Evolutionary conservation across 1,140 invertebrate genomes (phyloP).

Genomic region (Drosophila punjabiensis): DNA sequence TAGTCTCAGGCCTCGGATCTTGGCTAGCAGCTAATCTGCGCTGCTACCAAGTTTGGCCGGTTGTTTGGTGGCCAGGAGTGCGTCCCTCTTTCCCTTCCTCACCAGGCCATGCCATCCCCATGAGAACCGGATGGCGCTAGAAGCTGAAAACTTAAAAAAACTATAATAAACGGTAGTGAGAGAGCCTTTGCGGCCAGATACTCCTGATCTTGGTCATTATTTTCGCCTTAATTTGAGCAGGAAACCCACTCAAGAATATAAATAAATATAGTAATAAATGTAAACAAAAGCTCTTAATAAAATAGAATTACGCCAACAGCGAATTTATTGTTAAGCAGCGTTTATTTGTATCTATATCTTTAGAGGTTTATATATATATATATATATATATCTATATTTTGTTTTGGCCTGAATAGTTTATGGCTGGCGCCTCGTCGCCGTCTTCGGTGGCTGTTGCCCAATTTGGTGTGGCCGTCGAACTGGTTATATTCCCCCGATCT

Average conservation of each 20-base stretch:
- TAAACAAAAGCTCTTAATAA: background rate
- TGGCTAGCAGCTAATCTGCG: slow-evolving; percentile 73
- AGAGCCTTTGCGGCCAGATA: no score
- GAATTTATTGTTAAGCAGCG: slow-evolving; percentile 14
- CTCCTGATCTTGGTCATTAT: background rate
- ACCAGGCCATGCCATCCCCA: slow-evolving; percentile 28
- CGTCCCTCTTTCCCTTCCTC: background rate
- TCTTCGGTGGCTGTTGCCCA: slow-evolving; percentile 60
- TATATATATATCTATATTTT: slow-evolving; percentile 5
- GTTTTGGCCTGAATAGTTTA: slow-evolving; percentile 79
- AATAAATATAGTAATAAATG: background rate
- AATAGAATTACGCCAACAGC: slow-evolving; percentile 31
- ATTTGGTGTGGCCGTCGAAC: slow-evolving; percentile 69
- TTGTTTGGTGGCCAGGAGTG: background rate
- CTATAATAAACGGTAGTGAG: slow-evolving; percentile 25
- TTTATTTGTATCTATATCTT: background rate
- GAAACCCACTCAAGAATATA: no score
- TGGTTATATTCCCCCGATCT: slow-evolving; percentile 49
- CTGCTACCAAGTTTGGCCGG: slow-evolving; percentile 74
- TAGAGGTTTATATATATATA: background rate
- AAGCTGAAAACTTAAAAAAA: background rate
- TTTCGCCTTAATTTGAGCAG: background rate
- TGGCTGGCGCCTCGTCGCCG: slow-evolving; percentile 68
- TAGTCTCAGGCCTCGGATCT: slow-evolving; percentile 72
- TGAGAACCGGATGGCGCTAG: slow-evolving; percentile 70